Evolutionary conservation across 2,888 invertebrate species (phyloP), one percentile per base, ranked within the genome.

Genomic region (Monopis laevigella): DNA sequence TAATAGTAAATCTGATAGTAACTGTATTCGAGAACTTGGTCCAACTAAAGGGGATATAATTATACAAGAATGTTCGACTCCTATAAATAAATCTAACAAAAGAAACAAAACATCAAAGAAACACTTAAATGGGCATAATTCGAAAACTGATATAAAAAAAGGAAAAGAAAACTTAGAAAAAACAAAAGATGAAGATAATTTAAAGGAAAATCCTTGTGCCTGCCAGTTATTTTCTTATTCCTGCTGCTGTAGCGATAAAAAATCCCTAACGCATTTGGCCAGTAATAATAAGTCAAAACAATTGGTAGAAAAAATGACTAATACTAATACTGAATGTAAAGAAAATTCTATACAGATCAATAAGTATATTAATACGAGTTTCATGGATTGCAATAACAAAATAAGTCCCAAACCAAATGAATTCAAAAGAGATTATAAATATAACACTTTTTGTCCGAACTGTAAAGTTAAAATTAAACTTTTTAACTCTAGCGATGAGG

Each of bases 191-290:
- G 54, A 46, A 16, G 56, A 55, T 1, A 62, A 62, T 41, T 58
- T 56, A 8, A 58, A 48, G 3, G 65, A 68, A 48, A 58, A 70
- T 43, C 70, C 70, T 3, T 74, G 72, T 45, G 70, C 72, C 0
- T 71, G 73, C 49, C 69, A 73, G 52, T 50, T 74, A 43, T 73
- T 73, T 55, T 69, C 71, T 3, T 71, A 70, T 43, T 59, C 63
- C 10, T 72, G 71, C 46, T 65, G 70, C 27, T 75, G 73, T 47
- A 58, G 58, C 2, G 58, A 57, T 26, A 56, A 59, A 39, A 62
- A 62, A 48, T 65, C 65, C 8, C 50, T 58, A 1, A 58, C 58
- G 7, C 57, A 62, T 45, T 47, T 66, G 39, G 56, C 56, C 27
- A 57, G 54, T 49, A 58, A 51, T n/a, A 58, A 47, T 28, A 60